phyloP scores from a whole-genome alignment of 1,140 invertebrate species.

The Trypoxylus dichotomus region DNA sequence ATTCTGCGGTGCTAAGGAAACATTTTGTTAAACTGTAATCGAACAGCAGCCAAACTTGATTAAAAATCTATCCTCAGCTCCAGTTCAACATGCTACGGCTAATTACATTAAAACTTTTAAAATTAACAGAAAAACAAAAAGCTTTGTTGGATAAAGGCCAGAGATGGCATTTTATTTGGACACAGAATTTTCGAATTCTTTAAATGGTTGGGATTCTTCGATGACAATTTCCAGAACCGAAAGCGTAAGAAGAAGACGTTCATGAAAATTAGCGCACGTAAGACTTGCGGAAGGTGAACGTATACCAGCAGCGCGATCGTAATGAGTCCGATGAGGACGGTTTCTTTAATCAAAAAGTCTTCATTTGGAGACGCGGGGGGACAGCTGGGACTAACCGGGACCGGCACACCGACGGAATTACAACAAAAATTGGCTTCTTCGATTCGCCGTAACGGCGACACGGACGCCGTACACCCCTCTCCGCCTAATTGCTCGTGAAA shows the following conservation, averaged over 20 bases:
- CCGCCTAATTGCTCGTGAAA: conserved; percentile 17
- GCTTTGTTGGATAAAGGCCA: too few species aligned
- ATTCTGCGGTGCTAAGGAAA: too few species aligned
- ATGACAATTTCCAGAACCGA: not conserved
- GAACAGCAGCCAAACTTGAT: too few species aligned
- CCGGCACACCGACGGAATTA: not conserved
- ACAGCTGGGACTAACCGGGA: not conserved
- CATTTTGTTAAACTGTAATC: too few species aligned
- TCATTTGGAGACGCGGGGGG: not conserved
- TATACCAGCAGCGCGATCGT: not conserved
- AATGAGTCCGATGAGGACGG: not conserved
- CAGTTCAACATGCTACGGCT: too few species aligned
- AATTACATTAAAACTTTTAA: too few species aligned
- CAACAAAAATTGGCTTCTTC: conserved; percentile 20
- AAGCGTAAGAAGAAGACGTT: not conserved
- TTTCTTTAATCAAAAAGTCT: conserved; percentile 13
- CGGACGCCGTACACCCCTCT: not conserved
- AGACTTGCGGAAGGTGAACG: not conserved
- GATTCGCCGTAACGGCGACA: not conserved
- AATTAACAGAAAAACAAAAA: too few species aligned
- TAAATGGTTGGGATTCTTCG: too few species aligned
- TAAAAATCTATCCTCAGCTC: too few species aligned
- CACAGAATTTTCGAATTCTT: too few species aligned
- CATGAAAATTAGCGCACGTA: conserved; percentile 15
- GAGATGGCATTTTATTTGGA: too few species aligned